Evolutionary conservation across 2,113 vertebrate species (phyloP).

Genomic region (Eonycteris spelaea): DNA sequence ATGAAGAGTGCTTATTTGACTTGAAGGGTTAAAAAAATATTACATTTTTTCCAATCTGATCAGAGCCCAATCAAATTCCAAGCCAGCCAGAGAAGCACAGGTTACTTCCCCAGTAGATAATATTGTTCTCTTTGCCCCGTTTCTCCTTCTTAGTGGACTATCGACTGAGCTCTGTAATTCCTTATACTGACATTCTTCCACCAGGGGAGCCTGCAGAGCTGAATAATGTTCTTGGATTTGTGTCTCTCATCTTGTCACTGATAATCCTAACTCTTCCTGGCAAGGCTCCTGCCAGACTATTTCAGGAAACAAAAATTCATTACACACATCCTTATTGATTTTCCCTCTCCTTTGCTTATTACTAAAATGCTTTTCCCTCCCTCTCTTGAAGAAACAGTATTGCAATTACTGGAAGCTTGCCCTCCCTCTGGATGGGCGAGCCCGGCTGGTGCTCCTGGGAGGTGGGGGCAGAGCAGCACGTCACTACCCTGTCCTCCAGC

Average conservation of each 20-base stretch:
- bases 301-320: conserved; percentile 79
- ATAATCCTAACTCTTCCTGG: conserved; percentile 71
- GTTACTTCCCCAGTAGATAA: not conserved
- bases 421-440: not conserved
- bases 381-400: conserved; percentile 31
- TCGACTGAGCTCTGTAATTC: not conserved
- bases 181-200: not conserved
- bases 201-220: not conserved
- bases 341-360: conserved; percentile 68
- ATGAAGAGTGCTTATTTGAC: not conserved
- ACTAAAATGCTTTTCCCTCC: conserved; percentile 41
- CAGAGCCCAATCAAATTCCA: not conserved
- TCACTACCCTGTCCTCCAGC: not conserved
- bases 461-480: not conserved
- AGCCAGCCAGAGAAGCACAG: not conserved
- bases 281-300: conserved; percentile 71
- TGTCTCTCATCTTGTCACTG: conserved; percentile 62
- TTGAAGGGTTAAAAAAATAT: not conserved
- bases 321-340: conserved; percentile 72
- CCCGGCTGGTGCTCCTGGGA: not conserved
- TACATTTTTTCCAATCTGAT: not conserved
- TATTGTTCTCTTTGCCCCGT: not conserved
- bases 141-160: not conserved
- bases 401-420: conserved; percentile 69
- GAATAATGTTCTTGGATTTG: conserved; percentile 56